phyloP scores from a whole-genome alignment of 2,797 vertebrate species.

The Lacerta bilineata region DNA sequence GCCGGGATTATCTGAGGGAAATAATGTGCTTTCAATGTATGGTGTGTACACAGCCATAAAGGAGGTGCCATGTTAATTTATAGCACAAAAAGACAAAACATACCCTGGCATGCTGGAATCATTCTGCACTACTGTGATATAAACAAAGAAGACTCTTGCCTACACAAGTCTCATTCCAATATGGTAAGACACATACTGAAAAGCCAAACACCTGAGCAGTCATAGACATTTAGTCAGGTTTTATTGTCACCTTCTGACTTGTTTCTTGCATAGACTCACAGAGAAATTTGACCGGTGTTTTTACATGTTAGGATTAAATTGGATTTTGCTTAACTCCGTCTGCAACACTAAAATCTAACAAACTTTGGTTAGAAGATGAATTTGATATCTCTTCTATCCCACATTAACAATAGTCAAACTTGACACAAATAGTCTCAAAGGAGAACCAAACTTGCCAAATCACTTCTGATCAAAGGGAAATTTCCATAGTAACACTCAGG shows the following conservation, averaged over 20 bases:
- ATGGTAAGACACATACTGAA: neutral
- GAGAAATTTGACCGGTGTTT: neutral
- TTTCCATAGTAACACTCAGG: neutral
- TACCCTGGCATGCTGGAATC: neutral
- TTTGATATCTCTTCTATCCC: neutral
- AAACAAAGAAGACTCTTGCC: slow-evolving; percentile 14
- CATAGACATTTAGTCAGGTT: neutral
- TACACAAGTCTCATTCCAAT: neutral
- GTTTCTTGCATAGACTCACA: neutral
- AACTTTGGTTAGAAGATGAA: neutral
- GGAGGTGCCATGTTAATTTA: neutral
- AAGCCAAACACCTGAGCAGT: neutral
- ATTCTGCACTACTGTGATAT: neutral
- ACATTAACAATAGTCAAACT: neutral
- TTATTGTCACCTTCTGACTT: slow-evolving; percentile 5
- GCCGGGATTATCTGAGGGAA: no score
- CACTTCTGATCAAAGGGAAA: slow-evolving; percentile 8
- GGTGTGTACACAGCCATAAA: no score
- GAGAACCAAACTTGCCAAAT: neutral
- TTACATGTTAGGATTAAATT: neutral
- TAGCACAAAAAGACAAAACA: neutral
- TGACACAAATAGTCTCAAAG: neutral
- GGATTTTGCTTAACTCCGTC: neutral
- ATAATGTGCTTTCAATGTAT: no score
- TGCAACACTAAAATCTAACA: neutral